Percentiles rank a stretch among this genome's conserved stretches.
These are phyloP conservation scores for Triplophysa yarkandensis DNA, from an alignment of 2,797 vertebrate genomes.

Conservation along the genomic window DNA sequence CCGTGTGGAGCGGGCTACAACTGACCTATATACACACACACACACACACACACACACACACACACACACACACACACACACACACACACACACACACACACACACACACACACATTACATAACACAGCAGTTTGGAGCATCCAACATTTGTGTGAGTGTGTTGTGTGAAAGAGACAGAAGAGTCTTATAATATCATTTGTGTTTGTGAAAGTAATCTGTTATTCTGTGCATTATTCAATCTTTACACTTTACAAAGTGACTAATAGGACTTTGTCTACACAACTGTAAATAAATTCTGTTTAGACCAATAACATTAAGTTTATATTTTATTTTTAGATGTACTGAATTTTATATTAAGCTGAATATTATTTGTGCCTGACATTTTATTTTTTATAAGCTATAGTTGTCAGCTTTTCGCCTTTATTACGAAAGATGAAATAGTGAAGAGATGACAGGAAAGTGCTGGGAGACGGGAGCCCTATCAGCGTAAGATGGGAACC, in stretches of 20 bases:
- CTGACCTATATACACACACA: conserved; percentile 50
- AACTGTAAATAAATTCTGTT: too few species aligned
- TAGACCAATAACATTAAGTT: too few species aligned
- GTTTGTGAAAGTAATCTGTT: conserved; percentile 14
- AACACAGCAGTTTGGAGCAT: conserved; percentile 27
- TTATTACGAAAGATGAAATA: too few species aligned
- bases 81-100: conserved; percentile 39
- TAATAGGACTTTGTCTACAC: too few species aligned
- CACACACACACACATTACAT: conserved; percentile 41
- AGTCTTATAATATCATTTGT: not conserved
- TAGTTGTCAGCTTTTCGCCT: too few species aligned
- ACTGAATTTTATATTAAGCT: too few species aligned
- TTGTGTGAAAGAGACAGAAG: conserved; percentile 3
- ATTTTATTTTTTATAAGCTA: too few species aligned
- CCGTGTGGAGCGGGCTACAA: conserved; percentile 43
- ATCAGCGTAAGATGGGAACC: too few species aligned
- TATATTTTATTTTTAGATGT: too few species aligned
- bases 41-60: conserved; percentile 34
- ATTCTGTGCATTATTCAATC: conserved; percentile 2
- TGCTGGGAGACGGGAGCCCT: too few species aligned
- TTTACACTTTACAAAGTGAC: not conserved
- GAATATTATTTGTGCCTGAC: too few species aligned
- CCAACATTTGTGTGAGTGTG: conserved; percentile 11
- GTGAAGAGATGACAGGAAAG: too few species aligned
- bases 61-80: conserved; percentile 31